Base-by-base conservation (phyloP, 2,888 invertebrate species). In the Eudasyphora cyanicolor region DNA sequence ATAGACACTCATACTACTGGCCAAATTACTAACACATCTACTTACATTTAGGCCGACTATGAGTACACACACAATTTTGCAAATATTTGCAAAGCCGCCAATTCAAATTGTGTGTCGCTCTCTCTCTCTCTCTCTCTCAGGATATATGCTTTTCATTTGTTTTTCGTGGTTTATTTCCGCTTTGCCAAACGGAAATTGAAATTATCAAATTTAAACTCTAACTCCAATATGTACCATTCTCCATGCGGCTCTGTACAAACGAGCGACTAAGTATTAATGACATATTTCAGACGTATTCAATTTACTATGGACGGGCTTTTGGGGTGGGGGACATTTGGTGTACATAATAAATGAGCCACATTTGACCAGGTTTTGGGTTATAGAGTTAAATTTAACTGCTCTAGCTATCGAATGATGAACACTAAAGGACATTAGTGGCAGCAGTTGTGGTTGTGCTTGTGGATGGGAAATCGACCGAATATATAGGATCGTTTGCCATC, bases 121-220 rank as follows among this genome's bases (percentile, higher is more conserved):
- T 12, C 45, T 45, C 14, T 3, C 12, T n/a, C 6, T 3, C n/a
- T 6, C 14, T 14, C 12, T 49, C 5, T 5, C 49, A 17, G 2
- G 49, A n/a, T 14, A 17, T 57, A 10, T 12, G 57, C 10, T 27
- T 8, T 21, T 21, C 24, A 24, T 60, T 60, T 29, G 60, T 62
- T 75, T 73, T 69, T 21, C 38, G 17, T 54, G 54, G 54, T 17
- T 70, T 38, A 35, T 14, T 51, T 62, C 49, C 70, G 79, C 62
- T 79, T 60, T 70, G 19, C 17, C 12, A 51, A 75, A 70, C 75
- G 60, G 62, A 79, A 75, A 79, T 70, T 79, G 74, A 62, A 69
- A 49, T 45, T 69, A 75, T 54, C 32, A 19, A 67, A 67, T 67
- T 67, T 67, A 12, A 24, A 21, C 42, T 1, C 42, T 42, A 35